A percentile compares a stretch with the other conserved stretches of the same genome.
Evolutionary conservation across 1,140 invertebrate genomes (phyloP).

Genomic region (Dendrolimus punctatus): DNA sequence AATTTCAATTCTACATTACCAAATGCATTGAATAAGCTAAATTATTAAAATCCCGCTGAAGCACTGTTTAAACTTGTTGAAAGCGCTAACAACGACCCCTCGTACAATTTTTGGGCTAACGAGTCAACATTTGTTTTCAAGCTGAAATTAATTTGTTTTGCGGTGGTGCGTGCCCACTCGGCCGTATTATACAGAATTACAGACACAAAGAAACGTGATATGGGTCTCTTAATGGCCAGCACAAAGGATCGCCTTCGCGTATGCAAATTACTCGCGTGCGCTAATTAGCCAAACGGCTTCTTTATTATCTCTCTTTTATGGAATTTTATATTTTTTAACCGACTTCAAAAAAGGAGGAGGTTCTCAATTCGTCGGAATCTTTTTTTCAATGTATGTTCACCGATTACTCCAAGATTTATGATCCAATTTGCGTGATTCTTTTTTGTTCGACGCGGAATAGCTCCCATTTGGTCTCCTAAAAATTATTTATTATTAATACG

Average conservation of each 20-base stretch:
- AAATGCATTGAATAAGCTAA: no score
- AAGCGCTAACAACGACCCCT: slow-evolving; percentile 19
- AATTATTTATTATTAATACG: no score
- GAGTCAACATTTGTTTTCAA: slow-evolving; percentile 39
- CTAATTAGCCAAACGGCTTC: slow-evolving; percentile 25
- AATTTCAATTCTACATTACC: no score
- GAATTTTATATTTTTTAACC: no score
- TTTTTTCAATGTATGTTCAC: no score
- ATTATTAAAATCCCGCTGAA: no score
- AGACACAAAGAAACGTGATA: slow-evolving; percentile 46
- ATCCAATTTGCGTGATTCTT: no score
- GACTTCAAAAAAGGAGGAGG: no score
- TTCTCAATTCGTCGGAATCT: no score
- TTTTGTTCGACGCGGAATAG: no score
- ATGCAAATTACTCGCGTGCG: slow-evolving; percentile 27
- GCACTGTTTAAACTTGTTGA: slow-evolving; percentile 7
- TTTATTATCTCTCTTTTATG: background rate
- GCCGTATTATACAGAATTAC: slow-evolving; percentile 15
- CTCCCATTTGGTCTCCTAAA: no score
- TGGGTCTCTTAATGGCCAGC: slow-evolving; percentile 36
- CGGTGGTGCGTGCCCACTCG: slow-evolving; percentile 19
- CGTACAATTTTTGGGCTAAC: slow-evolving; percentile 35
- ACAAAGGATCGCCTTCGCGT: slow-evolving; percentile 28
- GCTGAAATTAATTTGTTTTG: slow-evolving; percentile 44
- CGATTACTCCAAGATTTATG: no score